A percentile compares a stretch with the other conserved stretches of the same genome.
Conservation (phyloP, 2,888 invertebrate species). For the Nematopogon swammerdamellus region DNA sequence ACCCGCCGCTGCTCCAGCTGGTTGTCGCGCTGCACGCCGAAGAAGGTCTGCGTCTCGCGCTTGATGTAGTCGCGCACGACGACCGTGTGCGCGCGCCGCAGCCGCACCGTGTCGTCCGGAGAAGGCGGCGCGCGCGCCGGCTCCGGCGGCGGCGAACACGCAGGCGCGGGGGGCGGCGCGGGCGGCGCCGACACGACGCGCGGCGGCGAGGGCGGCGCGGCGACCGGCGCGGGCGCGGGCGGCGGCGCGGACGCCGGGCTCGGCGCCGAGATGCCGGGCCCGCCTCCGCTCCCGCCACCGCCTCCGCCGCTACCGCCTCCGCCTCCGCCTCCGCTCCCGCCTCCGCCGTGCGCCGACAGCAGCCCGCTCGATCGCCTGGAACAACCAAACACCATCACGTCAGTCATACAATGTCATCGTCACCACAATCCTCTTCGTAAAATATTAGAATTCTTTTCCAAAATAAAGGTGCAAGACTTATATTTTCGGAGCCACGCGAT, state of each 20-base stretch:
- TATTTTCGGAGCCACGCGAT: no score
- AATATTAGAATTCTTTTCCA: no score
- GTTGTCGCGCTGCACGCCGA: constrained; percentile 77
- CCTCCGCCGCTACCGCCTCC: constrained; percentile 9
- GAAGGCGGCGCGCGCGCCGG: constrained; percentile 28
- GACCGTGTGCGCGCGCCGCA: constrained; percentile 38
- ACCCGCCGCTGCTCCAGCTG: constrained; percentile 69
- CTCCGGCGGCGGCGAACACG: constrained; percentile 34
- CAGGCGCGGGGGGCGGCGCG: constrained; percentile 19
- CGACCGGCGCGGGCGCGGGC: constrained; percentile 31
- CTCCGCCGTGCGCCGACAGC: constrained; percentile 34
- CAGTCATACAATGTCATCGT: no score
- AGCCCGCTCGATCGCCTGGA: constrained; percentile 46
- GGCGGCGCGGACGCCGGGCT: constrained; percentile 4
- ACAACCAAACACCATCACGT: constrained; percentile 18
- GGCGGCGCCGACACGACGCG: constrained; percentile 36
- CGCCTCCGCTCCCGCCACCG: constrained; percentile 34
- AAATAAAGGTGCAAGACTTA: no score
- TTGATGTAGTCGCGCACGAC: constrained; percentile 65
- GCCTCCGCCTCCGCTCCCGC: constrained; percentile 21
- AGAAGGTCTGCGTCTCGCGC: constrained; percentile 79
- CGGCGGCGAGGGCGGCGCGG: constrained; percentile 26
- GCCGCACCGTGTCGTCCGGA: constrained; percentile 35
- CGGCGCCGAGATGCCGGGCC: constrained; percentile 23
- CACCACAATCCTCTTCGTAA: no score